These are phyloP conservation scores for Cinclus mexicanus DNA, from an alignment of 2,113 vertebrate species.

Conservation along the genomic window DNA sequence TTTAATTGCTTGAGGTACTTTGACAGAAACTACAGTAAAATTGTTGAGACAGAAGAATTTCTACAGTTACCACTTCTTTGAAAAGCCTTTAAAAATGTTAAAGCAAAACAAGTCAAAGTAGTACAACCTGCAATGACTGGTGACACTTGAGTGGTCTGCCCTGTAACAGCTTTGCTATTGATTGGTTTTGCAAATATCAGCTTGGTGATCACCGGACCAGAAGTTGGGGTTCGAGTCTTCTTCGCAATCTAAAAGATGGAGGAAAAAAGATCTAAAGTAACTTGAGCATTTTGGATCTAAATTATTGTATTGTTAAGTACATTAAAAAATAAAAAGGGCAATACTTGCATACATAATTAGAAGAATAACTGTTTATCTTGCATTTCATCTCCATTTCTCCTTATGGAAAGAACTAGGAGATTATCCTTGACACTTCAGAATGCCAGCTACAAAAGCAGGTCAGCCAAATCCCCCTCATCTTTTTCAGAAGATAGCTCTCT, in stretches of 20 bases:
- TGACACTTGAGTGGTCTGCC: constrained; percentile 86
- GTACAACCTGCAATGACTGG: constrained; percentile 88
- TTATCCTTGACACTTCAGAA: neutral
- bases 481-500: neutral
- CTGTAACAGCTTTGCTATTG: constrained; percentile 91
- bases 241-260: constrained; percentile 89
- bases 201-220: constrained; percentile 92
- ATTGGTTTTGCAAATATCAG: constrained; percentile 96
- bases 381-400: neutral
- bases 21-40: neutral
- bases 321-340: neutral
- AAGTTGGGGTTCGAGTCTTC: constrained; percentile 89
- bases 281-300: neutral
- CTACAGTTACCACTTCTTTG: neutral
- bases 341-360: neutral
- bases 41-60: neutral
- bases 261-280: constrained; percentile 29
- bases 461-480: neutral
- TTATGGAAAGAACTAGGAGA: neutral
- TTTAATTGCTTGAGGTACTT: neutral
- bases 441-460: neutral
- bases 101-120: constrained; percentile 61
- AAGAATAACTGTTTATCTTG: neutral
- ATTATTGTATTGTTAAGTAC: neutral
- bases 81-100: neutral